phyloP scores from a whole-genome alignment of 2,888 invertebrate species.

The Yponomeuta malinellus region DNA sequence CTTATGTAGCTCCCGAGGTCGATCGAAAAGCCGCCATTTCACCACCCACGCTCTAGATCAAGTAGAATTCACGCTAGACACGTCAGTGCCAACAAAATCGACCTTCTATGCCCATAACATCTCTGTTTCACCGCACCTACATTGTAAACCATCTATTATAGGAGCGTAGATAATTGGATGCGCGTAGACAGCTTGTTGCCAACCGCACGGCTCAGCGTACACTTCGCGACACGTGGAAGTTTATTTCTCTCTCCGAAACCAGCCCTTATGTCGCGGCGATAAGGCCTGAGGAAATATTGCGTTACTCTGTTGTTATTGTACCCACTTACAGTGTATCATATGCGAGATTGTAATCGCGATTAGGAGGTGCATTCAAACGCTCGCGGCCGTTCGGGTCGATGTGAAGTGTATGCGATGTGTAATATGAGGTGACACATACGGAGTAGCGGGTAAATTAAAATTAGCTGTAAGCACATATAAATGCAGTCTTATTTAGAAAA shows the following conservation, averaged over 20 bases:
- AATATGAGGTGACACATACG: too few species aligned
- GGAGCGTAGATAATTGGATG: conserved; percentile 36
- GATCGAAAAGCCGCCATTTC: too few species aligned
- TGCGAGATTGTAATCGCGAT: background rate
- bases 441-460: too few species aligned
- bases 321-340: background rate
- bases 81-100: too few species aligned
- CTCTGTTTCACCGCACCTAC: background rate
- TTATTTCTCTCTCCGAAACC: background rate
- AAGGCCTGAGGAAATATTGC: background rate
- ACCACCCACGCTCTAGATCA: too few species aligned
- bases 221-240: background rate
- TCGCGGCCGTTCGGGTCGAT: background rate
- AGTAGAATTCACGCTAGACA: too few species aligned
- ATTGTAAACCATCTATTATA: conserved; percentile 17
- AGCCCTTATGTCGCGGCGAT: background rate
- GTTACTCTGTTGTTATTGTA: background rate
- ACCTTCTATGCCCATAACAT: background rate
- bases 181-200: conserved; percentile 51
- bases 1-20: too few species aligned
- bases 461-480: too few species aligned
- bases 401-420: too few species aligned
- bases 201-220: conserved; percentile 26
- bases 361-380: background rate
- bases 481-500: too few species aligned